Base-by-base conservation (phyloP, 2,797 vertebrate genomes). In the Macropus fuliginosus region DNA sequence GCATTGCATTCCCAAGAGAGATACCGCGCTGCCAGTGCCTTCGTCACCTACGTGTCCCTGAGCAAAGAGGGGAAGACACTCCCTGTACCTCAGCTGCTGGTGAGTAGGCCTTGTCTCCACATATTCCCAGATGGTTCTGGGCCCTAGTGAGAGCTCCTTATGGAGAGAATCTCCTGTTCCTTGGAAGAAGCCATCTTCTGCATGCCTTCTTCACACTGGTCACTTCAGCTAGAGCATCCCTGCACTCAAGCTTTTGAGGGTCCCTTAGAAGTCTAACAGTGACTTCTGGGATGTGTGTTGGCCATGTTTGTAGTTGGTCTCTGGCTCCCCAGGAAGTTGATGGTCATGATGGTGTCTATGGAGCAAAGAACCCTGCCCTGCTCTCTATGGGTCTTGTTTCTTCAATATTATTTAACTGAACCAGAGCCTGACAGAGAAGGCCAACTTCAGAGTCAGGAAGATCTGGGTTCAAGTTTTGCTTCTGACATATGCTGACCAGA, bases 21-120 rank as follows among this genome's bases (percentile, higher is more conserved):
- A 93, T 99, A 99, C 97, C 99, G 99, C 0, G 99, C 99, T 0
- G 99, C 99, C 97, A 99, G 99, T 4, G 99, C 99, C 93, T 99
- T 99, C 98, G 99, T 99, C 98, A 99, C 99, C 96, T 99, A 98
- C 0, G 99, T 99, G 98, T 99, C 99, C 55, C 99, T 99, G 97
- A 99, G 99, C 98, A 99, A 99, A 97, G 98, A 99, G 81, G 99
- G 99, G 95, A 99, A 98, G 97, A 98, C 99, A 0, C 98, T 99
- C 90, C 98, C 99, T 0, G 99, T 99, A 92, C 99, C 99, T 0
- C 99, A 99, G 94, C 98, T 99, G 29, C 99, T 99, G 99, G 99
- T 99, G 98, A 98, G 99, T 97, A 55, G 56, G 11, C 62, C 74
- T 93, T 12, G 10, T 31, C 1, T 5, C 52, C 52, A 54, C 40